phyloP scores from a whole-genome alignment of 2,888 invertebrate genomes.

The Sesamia inferens region DNA sequence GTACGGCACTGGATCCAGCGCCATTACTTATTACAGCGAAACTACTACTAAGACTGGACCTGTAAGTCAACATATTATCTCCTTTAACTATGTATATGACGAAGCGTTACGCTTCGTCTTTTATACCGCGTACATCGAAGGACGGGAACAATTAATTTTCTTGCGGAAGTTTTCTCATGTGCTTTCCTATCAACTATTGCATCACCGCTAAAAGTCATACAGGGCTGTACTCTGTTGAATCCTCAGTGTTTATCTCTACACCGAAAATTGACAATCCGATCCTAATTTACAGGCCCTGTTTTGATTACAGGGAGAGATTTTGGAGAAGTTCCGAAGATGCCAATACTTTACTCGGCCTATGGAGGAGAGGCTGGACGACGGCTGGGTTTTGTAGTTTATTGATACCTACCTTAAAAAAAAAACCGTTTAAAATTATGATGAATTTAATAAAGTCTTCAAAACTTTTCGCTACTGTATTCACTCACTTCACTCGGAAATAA shows the following conservation, averaged over 20 bases:
- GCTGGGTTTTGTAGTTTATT: slow-evolving; percentile 82
- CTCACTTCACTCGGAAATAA: background rate
- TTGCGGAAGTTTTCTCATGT: too few species aligned
- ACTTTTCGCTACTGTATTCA: background rate
- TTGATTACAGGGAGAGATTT: slow-evolving; percentile 83
- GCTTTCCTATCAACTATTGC: too few species aligned
- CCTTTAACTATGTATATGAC: background rate
- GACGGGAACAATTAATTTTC: too few species aligned
- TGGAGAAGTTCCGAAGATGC: slow-evolving; percentile 85
- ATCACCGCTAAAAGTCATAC: too few species aligned
- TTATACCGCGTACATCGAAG: too few species aligned
- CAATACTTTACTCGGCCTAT: slow-evolving; percentile 86
- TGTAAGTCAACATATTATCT: slow-evolving; percentile 68
- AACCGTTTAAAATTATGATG: slow-evolving; percentile 10
- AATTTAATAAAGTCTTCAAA: slow-evolving; percentile 35
- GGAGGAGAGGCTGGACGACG: slow-evolving; percentile 85
- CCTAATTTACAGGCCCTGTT: background rate
- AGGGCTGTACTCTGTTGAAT: too few species aligned
- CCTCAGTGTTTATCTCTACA: too few species aligned
- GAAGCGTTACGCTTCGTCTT: too few species aligned
- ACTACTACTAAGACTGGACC: slow-evolving; percentile 81
- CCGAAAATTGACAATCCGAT: background rate
- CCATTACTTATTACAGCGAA: slow-evolving; percentile 85
- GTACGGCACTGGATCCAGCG: slow-evolving; percentile 87
- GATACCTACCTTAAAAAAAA: background rate